These are phyloP conservation scores for Microplitis demolitor DNA, from an alignment of 1,140 invertebrate genomes.

Conservation along the genomic window DNA sequence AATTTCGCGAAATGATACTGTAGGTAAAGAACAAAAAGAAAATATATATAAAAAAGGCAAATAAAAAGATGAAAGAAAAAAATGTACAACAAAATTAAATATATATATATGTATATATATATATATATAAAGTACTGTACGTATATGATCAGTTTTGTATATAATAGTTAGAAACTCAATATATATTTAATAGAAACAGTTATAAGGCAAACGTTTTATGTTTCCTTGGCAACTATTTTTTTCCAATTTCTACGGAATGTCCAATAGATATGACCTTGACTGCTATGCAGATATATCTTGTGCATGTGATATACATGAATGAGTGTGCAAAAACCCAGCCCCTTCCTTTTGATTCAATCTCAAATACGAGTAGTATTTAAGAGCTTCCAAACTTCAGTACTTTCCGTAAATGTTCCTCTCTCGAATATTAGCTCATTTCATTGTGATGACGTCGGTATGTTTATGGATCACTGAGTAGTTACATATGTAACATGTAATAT, in stretches of 20 bases:
- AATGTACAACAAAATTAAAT: no score
- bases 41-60: no score
- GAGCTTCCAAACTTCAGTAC: not conserved
- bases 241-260: not conserved
- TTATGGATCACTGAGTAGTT: not conserved
- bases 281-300: not conserved
- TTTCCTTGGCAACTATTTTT: not conserved
- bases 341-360: not conserved
- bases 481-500: not conserved
- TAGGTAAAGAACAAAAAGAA: no score
- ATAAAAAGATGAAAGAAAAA: no score
- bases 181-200: no score
- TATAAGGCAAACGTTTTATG: no score
- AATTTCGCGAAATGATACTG: no score
- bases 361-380: not conserved
- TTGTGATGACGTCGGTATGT: no score
- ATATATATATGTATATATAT: no score
- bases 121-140: no score
- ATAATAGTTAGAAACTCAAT: no score
- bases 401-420: not conserved
- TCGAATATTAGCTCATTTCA: not conserved
- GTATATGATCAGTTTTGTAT: no score
- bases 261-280: conserved; percentile 14
- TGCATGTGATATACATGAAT: not conserved
- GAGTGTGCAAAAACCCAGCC: not conserved